phyloP scores from a whole-genome alignment of 2,113 vertebrate species.

The Asarcornis scutulata region DNA sequence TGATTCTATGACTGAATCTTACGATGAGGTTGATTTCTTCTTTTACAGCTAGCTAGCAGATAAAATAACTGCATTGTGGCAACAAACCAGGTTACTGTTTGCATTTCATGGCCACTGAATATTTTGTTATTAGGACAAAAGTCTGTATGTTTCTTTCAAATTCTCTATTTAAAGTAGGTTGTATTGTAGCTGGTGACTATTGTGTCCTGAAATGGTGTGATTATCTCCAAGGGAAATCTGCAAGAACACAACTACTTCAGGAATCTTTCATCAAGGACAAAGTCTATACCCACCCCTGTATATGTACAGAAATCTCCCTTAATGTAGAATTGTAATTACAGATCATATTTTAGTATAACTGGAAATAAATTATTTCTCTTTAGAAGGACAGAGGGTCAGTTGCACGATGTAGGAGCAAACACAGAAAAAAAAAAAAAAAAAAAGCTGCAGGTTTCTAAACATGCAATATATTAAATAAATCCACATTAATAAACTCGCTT shows the following conservation, averaged over 20 bases:
- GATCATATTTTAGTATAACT: not conserved
- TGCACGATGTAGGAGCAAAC: not conserved
- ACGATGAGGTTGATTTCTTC: not conserved
- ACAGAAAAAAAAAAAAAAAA: not conserved
- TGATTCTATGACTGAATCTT: not conserved
- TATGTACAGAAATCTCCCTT: not conserved
- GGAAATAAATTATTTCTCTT: not conserved
- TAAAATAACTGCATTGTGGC: not conserved
- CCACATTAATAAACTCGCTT: not conserved
- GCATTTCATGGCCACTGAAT: not conserved
- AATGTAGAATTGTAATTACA: not conserved
- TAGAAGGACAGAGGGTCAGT: not conserved
- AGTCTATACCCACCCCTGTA: not conserved
- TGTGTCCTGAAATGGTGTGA: constrained; percentile 3
- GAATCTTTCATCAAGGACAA: constrained; percentile 9
- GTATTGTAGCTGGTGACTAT: constrained; percentile 6
- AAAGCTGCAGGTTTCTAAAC: not conserved
- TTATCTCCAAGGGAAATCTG: constrained; percentile 22
- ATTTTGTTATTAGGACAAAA: constrained; percentile 10
- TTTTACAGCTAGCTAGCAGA: not conserved
- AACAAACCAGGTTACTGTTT: not conserved
- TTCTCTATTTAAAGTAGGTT: not conserved
- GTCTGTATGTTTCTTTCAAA: not conserved
- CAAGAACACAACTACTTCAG: constrained; percentile 17
- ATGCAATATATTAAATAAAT: not conserved